These are phyloP conservation scores for Tipula unca DNA, from an alignment of 2,888 invertebrate genomes.

Conservation along the genomic window DNA sequence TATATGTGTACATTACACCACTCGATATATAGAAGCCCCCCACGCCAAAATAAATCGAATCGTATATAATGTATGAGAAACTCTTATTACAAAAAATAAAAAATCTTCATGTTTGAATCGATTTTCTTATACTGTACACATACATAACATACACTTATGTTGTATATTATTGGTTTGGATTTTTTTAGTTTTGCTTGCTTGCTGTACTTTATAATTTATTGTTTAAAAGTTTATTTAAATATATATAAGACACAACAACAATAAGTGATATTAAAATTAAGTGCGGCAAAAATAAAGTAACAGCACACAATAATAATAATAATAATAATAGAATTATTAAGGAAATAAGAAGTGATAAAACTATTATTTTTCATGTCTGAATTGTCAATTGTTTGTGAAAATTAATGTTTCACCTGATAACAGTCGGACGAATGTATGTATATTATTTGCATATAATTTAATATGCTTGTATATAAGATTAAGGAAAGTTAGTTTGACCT, in stretches of 20 bases:
- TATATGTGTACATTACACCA: background rate
- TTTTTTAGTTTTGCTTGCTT: background rate
- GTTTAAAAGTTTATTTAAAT: background rate
- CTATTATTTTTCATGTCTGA: background rate
- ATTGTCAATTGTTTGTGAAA: background rate
- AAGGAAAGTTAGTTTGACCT: background rate
- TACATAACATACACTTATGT: constrained; percentile 10
- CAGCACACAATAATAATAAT: background rate
- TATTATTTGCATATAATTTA: background rate
- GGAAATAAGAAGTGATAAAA: constrained; percentile 8
- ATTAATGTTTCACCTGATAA: background rate
- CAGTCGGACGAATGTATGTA: background rate
- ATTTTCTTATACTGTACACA: constrained; percentile 23
- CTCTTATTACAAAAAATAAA: background rate
- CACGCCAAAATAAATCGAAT: background rate
- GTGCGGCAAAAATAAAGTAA: background rate
- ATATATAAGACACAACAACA: background rate
- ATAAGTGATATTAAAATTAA: background rate
- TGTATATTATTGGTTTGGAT: background rate
- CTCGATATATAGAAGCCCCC: background rate
- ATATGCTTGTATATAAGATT: background rate
- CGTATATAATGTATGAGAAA: too few species aligned
- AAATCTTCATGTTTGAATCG: background rate
- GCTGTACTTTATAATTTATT: constrained; percentile 9
- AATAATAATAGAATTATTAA: background rate